Evolutionary conservation across 2,797 vertebrate genomes (phyloP).

Genomic region (Vespertilio murinus): DNA sequence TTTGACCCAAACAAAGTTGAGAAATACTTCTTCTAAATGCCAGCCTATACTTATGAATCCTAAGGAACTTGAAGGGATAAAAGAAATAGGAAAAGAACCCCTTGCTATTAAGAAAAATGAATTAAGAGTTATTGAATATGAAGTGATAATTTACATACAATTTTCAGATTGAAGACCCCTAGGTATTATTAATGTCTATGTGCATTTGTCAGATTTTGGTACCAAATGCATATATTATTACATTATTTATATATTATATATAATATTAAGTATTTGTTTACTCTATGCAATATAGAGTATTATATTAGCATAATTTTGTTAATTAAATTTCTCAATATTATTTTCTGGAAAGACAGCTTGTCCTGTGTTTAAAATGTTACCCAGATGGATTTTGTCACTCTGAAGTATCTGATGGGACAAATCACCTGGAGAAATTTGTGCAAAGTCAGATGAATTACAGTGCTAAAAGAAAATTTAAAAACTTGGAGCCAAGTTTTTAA

Average conservation of each 20-base stretch:
- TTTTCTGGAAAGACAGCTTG: background rate
- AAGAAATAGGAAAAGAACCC: background rate
- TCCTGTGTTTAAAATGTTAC: background rate
- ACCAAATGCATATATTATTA: background rate
- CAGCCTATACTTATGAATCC: background rate
- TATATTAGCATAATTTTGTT: background rate
- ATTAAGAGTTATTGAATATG: background rate
- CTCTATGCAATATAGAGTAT: background rate
- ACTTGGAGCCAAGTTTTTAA: background rate
- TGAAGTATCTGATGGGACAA: background rate
- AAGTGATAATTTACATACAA: background rate
- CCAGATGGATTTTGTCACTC: background rate
- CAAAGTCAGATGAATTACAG: background rate
- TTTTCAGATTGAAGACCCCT: background rate
- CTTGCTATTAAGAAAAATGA: background rate
- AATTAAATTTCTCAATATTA: constrained; percentile 20
- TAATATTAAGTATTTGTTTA: background rate
- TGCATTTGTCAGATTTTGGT: background rate
- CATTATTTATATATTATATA: background rate
- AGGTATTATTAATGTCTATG: background rate
- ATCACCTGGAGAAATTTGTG: constrained; percentile 3
- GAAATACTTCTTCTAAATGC: constrained; percentile 16
- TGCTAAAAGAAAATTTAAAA: background rate
- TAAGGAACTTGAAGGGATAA: background rate
- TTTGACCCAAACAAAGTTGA: background rate